phyloP scores from a whole-genome alignment of 2,797 vertebrate genomes.

The Takifugu rubripes region DNA sequence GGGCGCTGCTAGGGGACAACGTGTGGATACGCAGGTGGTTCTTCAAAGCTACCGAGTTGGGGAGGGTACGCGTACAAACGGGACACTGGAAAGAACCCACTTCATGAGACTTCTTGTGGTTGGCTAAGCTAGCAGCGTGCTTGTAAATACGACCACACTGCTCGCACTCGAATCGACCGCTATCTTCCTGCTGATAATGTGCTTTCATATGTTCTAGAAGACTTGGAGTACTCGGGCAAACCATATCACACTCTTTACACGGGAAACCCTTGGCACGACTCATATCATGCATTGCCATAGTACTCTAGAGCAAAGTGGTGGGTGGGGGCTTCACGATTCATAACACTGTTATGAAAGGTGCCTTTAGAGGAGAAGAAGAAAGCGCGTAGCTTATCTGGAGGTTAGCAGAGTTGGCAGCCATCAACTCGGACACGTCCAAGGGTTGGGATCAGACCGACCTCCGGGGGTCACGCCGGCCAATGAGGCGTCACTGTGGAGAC shows the following conservation, averaged over 20 bases:
- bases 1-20: conserved; percentile 77
- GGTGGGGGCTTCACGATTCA: conserved; percentile 65
- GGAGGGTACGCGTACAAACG: conserved; percentile 84
- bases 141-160: conserved; percentile 87
- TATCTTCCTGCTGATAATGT: conserved; percentile 79
- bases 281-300: conserved; percentile 84
- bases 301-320: conserved; percentile 63
- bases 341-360: conserved; percentile 71
- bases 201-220: conserved; percentile 82
- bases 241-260: conserved; percentile 82
- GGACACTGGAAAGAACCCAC: conserved; percentile 85
- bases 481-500: conserved; percentile 49
- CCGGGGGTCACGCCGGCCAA: conserved; percentile 63
- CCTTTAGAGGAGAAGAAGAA: conserved; percentile 46
- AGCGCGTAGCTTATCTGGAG: conserved; percentile 63
- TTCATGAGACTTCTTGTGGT: conserved; percentile 87
- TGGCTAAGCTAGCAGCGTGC: conserved; percentile 86
- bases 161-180: conserved; percentile 81
- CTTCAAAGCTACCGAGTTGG: conserved; percentile 86
- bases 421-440: conserved; percentile 12
- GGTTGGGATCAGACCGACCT: conserved; percentile 38
- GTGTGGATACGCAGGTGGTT: conserved; percentile 88
- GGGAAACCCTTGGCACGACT: conserved; percentile 79
- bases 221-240: conserved; percentile 79
- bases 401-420: conserved; percentile 47